Conservation (phyloP, 2,888 invertebrate genomes). For the Philhelius pedissequus region DNA sequence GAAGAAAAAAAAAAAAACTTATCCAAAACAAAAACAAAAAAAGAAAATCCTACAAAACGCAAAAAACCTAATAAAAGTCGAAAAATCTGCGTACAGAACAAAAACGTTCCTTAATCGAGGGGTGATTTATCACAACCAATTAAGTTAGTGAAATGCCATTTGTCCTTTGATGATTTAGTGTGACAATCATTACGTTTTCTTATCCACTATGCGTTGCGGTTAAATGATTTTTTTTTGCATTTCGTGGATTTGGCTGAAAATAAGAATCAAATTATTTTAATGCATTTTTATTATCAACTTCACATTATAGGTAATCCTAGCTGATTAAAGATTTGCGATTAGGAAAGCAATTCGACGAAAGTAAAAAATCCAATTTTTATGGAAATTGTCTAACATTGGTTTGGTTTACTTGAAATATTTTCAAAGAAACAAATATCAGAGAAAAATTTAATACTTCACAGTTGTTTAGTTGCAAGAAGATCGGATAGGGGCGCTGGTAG, state of each 20-base stretch:
- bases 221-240: not conserved
- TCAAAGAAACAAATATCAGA: no score
- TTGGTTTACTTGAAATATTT: no score
- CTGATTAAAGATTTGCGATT: not conserved
- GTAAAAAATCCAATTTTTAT: not conserved
- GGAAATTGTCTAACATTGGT: no score
- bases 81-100: not conserved
- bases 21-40: not conserved
- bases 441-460: no score
- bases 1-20: not conserved
- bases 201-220: not conserved
- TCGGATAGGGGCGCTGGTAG: no score
- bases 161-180: conserved; percentile 59
- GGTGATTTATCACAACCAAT: conserved; percentile 63
- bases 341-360: not conserved
- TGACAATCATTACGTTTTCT: conserved; percentile 20
- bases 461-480: no score
- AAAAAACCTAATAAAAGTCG: not conserved
- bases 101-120: conserved; percentile 46
- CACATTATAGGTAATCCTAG: not conserved
- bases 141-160: conserved; percentile 60
- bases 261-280: conserved; percentile 16
- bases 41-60: conserved; percentile 11
- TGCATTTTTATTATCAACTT: not conserved
- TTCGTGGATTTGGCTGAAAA: not conserved